Evolutionary conservation across 2,113 vertebrate species (phyloP).

Genomic region (Pelmatolapia mariae): DNA sequence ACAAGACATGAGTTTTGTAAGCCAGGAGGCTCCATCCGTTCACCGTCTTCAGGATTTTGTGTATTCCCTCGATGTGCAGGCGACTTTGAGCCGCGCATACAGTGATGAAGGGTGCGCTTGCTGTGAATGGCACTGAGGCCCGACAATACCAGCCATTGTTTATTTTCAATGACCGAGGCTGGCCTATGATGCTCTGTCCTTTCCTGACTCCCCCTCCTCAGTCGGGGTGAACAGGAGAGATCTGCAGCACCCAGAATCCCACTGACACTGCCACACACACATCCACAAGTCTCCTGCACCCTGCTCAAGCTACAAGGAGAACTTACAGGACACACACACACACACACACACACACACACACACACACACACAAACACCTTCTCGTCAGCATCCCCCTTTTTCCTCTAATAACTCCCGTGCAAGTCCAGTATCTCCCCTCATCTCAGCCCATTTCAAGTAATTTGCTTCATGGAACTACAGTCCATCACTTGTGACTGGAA

Average conservation of each 20-base stretch:
- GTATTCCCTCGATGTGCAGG: not conserved
- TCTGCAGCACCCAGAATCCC: constrained; percentile 63
- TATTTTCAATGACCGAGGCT: not conserved
- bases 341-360: not conserved
- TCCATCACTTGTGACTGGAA: not conserved
- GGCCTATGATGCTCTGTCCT: not conserved
- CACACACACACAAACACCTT: not conserved
- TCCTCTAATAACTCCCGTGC: not conserved
- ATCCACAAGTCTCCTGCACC: not conserved
- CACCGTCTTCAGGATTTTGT: not conserved
- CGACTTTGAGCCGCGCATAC: not conserved
- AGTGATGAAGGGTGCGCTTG: constrained; percentile 7
- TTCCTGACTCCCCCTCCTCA: not conserved
- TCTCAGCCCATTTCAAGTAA: not conserved
- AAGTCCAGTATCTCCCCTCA: not conserved
- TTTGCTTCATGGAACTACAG: not conserved
- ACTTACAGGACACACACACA: not conserved
- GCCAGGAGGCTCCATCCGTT: not conserved
- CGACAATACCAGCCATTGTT: constrained; percentile 75
- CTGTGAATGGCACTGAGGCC: constrained; percentile 38
- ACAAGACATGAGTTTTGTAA: not conserved
- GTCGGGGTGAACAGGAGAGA: constrained; percentile 64
- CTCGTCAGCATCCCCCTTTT: not conserved
- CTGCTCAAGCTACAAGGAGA: not conserved
- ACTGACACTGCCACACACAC: not conserved